Evolutionary conservation across 1,140 invertebrate species (phyloP), one percentile per base, ranked within the genome.

Genomic region (Rhopalosiphum padi): DNA sequence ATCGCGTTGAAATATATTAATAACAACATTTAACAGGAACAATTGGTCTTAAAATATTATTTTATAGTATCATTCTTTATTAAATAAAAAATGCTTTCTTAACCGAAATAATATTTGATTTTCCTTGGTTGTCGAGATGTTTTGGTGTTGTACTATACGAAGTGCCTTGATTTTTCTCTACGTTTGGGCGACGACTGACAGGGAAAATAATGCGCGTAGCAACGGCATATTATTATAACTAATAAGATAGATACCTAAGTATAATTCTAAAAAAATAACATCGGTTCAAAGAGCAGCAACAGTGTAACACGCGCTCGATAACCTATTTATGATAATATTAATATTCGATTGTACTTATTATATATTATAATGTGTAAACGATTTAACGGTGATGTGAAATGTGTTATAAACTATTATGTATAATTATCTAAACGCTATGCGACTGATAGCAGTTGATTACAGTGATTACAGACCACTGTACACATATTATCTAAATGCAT

Each of bases 241-340:
- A 41, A 41, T 41, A 41, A 60, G 55, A 9, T 60, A 68, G 8
- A 7, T 18, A 77, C 23, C 8, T n/a, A 68, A 4, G 60, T 51
- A n/a, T 77, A 35, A n/a, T 77, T 18, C 0, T n/a, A n/a, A 77
- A n/a, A 88, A 3, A 87, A 88, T 25, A 88, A 88, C 86, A 48
- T 48, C 6, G 46, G 86, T 88, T 88, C 86, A 88, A 88, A 88
- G 86, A 51, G 18, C 30, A 22, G 1, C 4, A 35, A n/a, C 15
- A 77, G 60, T 77, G 5, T 77, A 77, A 77, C 30, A 77, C 30
- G n/a, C 46, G 7, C 6, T 15, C 46, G 86, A 48, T 88, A 88
- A 48, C 86, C 86, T 51, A 48, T 88, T 88, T 77, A 77, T n/a
- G 30, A 77, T 77, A 48, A 48, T 88, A 88, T 88, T n/a, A 8